phyloP scores from a whole-genome alignment of 2,797 vertebrate species.

The Crax fasciolata region DNA sequence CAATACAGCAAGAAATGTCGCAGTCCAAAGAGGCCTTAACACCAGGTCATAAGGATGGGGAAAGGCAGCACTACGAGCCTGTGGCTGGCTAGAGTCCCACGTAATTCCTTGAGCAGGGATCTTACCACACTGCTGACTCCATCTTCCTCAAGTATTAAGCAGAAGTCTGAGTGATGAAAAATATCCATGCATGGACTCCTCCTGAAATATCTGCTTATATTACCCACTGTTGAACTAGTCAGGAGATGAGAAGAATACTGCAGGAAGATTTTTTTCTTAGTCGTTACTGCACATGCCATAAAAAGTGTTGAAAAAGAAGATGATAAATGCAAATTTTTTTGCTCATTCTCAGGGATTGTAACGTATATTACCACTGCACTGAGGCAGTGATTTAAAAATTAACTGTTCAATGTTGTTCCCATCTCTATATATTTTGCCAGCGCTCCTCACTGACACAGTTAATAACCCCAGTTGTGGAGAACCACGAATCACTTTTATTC shows the following conservation, averaged over 20 bases:
- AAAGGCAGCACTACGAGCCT: not conserved
- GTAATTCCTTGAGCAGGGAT: not conserved
- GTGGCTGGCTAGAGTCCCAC: not conserved
- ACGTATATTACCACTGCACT: conserved; percentile 43
- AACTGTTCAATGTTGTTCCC: conserved; percentile 61
- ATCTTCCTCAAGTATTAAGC: not conserved
- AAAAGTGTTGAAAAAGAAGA: conserved; percentile 14
- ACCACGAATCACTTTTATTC: conserved; percentile 76
- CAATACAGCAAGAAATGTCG: not conserved
- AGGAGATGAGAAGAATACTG: conserved; percentile 25
- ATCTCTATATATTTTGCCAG: conserved; percentile 47
- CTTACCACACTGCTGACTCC: not conserved
- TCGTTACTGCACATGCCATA: not conserved
- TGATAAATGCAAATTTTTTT: conserved; percentile 61
- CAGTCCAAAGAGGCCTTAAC: not conserved
- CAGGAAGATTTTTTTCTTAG: not conserved
- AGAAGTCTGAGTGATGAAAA: conserved; percentile 27
- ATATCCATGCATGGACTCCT: conserved; percentile 10
- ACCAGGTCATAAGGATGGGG: not conserved
- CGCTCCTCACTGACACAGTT: conserved; percentile 58
- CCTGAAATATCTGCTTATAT: conserved; percentile 21
- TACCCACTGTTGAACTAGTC: conserved; percentile 23
- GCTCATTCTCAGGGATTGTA: conserved; percentile 42
- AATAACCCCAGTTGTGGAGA: conserved; percentile 65
- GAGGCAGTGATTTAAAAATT: conserved; percentile 76